Base-by-base conservation (phyloP, 2,888 invertebrate genomes). In the Parasteatoda lunata region DNA sequence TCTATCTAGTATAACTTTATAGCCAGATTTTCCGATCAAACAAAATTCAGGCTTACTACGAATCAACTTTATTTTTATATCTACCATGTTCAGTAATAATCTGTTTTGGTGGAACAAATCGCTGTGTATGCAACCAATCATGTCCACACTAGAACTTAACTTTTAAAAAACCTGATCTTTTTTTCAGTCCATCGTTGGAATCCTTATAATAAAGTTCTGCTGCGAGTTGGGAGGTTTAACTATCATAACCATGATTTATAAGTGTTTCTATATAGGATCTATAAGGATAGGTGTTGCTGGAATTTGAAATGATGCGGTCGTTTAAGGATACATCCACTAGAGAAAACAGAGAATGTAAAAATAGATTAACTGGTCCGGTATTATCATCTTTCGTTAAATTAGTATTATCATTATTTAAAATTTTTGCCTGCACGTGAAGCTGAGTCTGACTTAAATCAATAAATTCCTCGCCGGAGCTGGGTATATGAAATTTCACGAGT, bases 1-100 rank as follows among this genome's bases (percentile, higher is more conserved):
- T 13, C 89, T 88, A 4, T 89, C 15, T 11, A 91, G 65, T n/a
- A 88, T 77, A 3, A 90, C 77, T 83, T 89, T 90, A 52, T 68
- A 88, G 7, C 51, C 66, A 0, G 9, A 30, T 5, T 72, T 71
- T 15, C 80, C 59, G 2, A 76, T 13, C 5, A 88, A 68, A 59
- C 87, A 88, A 65, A 89, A 89, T 13, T 81, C 54, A 2, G 84
- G 52, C 65, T 89, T 81, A 65, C 77, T 82, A 13, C 84, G 75
- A 52, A 76, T 72, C 5, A 89, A n/a, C 64, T 84, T 88, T 1
- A 89, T 71, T 52, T 77, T 79, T 15, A 77, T 7, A 52, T 77
- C 68, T 1, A 77, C 68, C n/a, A 52, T 0, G 45, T 80, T 72
- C 3, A 89, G 13, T 5, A 89, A 30, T 9, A 73, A 49, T 72